Base-by-base conservation (phyloP, 1,140 invertebrate species). In the Chironomus tepperi region DNA sequence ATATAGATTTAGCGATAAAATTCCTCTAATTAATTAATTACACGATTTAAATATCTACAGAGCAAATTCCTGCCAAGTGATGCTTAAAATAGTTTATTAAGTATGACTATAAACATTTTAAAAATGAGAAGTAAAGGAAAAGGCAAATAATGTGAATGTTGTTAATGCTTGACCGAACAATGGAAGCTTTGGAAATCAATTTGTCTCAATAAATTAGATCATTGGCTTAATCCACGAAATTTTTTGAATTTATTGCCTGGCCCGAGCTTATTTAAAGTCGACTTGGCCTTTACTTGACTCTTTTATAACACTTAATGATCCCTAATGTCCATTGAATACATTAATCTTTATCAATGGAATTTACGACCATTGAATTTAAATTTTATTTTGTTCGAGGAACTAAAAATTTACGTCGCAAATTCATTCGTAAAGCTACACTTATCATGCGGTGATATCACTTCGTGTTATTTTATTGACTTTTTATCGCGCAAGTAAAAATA, bases 121-220 rank as follows among this genome's bases (percentile, higher is more conserved):
- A n/a, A n/a, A 5, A 12, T 12, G 47, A 57, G 10, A 57, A n/a
- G 12, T n/a, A 12, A 15, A n/a, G 12, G 43, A 57, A 12, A n/a
- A 57, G 24, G 42, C 42, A 10, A 43, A 43, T 43, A 47, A n/a
- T 12, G 47, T 57, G 47, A 57, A 15, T 57, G 15, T 12, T 57
- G 12, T 57, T 57, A n/a, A 57, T 57, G 47, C 47, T 15, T 57
- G 47, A 57, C 47, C n/a, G 47, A 57, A 15, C 47, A 57, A 57
- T 57, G 10, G 47, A 57, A 57, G 47, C 47, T n/a, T 57, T n/a
- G n/a, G n/a, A 57, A 70, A 70, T 70, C 65, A 70, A 70, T 70
- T 70, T 70, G 65, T 70, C 65, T 70, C 65, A 70, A 21, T 16
- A 18, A 70, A 70, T 70, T 70, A 70, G 19, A 70, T 57, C 47